Evolutionary conservation across 92 coral and sea anemone genomes (phyloP).

Genomic region (Metridium senile): DNA sequence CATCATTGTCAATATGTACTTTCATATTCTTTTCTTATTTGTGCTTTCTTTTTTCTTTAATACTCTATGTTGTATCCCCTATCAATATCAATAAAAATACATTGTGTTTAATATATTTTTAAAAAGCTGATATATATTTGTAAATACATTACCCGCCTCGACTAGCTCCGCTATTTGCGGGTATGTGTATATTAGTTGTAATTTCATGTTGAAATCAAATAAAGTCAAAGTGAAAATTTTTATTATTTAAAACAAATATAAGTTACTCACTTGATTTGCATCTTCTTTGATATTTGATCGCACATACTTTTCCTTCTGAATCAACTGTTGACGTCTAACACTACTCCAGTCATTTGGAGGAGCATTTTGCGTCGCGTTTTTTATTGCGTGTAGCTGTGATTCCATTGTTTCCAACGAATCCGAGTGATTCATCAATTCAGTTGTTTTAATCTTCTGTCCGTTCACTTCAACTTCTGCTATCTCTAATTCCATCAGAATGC

Average conservation of each 20-base stretch:
- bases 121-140: too few species aligned
- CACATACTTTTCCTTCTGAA: constrained; percentile 37
- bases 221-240: too few species aligned
- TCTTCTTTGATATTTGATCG: constrained; percentile 33
- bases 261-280: constrained; percentile 2
- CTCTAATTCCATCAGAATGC: constrained; percentile 15
- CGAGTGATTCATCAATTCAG: constrained; percentile 41
- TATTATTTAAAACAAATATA: too few species aligned
- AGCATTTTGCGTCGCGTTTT: constrained; percentile 21
- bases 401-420: constrained; percentile 59
- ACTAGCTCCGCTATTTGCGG: too few species aligned
- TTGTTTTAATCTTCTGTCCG: constrained; percentile 22
- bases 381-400: constrained; percentile 32
- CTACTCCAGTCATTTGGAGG: neutral
- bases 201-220: too few species aligned
- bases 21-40: neutral
- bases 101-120: too few species aligned
- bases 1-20: too few species aligned
- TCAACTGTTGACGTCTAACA: constrained; percentile 26
- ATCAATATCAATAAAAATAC: too few species aligned
- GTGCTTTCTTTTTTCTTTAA: too few species aligned
- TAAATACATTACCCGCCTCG: too few species aligned
- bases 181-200: too few species aligned
- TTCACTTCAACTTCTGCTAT: constrained; percentile 25
- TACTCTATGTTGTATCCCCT: too few species aligned